Percentiles rank a stretch among this genome's conserved stretches.
phyloP scores from a whole-genome alignment of 2,888 invertebrate species.

The Campoletis raptor region DNA sequence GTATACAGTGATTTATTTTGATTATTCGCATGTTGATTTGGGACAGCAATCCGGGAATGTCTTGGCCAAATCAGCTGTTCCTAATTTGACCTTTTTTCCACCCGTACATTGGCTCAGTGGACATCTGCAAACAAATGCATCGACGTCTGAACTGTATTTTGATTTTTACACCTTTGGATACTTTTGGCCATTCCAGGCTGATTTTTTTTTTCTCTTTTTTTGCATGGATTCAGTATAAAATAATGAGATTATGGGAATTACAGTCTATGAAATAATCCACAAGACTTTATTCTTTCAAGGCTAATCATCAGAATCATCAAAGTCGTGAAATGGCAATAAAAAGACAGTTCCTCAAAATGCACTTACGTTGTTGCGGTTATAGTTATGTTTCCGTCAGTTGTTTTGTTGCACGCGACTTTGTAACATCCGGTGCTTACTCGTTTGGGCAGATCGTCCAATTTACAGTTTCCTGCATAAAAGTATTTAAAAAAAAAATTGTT shows the following conservation, averaged over 20 bases:
- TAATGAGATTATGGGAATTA: neutral
- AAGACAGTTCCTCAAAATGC: too few relatives aligned
- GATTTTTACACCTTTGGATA: neutral
- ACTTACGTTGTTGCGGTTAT: conserved; percentile 9
- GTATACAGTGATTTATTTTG: neutral
- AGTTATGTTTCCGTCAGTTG: neutral
- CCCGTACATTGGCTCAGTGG: neutral
- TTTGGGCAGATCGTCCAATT: neutral
- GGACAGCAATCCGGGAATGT: conserved; percentile 31
- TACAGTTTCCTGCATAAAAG: conserved; percentile 8
- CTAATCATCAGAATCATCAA: neutral
- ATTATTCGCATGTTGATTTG: conserved; percentile 5
- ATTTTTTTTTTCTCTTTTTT: neutral
- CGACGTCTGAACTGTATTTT: neutral
- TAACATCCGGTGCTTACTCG: neutral
- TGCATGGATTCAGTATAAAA: neutral
- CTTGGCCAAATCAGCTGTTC: conserved; percentile 13
- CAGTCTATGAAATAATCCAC: neutral
- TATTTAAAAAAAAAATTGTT: neutral
- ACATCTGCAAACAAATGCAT: conserved; percentile 17
- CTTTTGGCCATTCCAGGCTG: neutral
- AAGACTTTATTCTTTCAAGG: neutral
- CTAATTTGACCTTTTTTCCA: neutral
- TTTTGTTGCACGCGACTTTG: conserved; percentile 5
- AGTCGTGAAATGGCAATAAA: too few relatives aligned